Evolutionary conservation across 2,888 invertebrate genomes (phyloP), one percentile per base, ranked within the genome.

Genomic region (Aethes cnicana): DNA sequence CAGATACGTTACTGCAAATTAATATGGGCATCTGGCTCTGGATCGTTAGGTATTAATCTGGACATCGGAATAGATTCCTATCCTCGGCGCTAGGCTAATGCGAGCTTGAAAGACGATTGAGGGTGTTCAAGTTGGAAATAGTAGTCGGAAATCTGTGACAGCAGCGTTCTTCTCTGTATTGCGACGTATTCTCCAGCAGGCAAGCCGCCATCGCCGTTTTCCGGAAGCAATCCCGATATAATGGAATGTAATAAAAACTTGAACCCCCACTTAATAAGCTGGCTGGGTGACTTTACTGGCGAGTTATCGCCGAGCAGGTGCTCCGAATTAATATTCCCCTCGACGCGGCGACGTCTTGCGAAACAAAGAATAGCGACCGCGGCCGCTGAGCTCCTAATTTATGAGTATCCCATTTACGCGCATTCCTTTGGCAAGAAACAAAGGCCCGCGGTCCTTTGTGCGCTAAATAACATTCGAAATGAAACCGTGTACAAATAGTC

Each of bases 341-440:
- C 25, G 12, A 14, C 30, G 42, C 37, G 37, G 9, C 2, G 33
- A 33, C 50, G 25, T 52, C 52, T 52, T 37, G 37, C 39, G 23
- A 30, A 46, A 52, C 52, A 52, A 52, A 39, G 44, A 49, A 35
- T 43, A 20, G 42, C 39, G 30, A 25, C 41, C 26, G 37, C 42
- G 23, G 26, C 9, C 9, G 44, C 28, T 9, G 25, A 28, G 28
- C 37, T 39, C 41, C 25, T 39, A 52, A 52, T 52, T 46, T 44
- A 52, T 52, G 52, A 39, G 52, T 44, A 44, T 50, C 30, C 47
- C 44, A 50, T 50, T 50, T 37, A 37, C 50, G 50, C 36, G 50
- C 25, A 35, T 16, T 26, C 35, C 9, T 30, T 28, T n/a, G 26
- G 30, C 17, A 11, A 23, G 39, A 52, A 26, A 52, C 52, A 52